Base-by-base conservation (phyloP, 2,888 invertebrate genomes). In the Formica aserva region DNA sequence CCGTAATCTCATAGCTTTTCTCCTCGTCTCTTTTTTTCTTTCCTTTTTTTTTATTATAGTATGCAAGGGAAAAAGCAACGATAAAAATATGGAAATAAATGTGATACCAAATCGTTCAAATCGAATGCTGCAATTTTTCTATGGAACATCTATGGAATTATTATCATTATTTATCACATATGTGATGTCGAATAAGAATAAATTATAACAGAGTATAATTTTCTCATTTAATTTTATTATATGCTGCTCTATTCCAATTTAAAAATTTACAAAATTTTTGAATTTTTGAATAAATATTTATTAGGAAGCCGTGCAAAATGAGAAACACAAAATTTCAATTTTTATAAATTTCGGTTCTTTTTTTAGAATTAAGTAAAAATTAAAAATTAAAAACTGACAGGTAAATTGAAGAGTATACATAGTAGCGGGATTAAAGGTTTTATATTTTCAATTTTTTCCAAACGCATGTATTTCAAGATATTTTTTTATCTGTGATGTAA, bases 361-460 rank as follows among this genome's bases (percentile, higher is more conserved):
- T 5, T 18, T 48, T 18, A 48, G 5, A n/a, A 52, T 52, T n/a
- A n/a, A n/a, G 2, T n/a, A n/a, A n/a, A 45, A 26, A 18, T 11
- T 45, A n/a, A 32, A 52, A n/a, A n/a, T 69, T 8, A n/a, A 52
- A n/a, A 52, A 6, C 3, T 29, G 13, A 52, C 11, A 5, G 29
- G 8, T 29, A 52, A 71, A 35, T 71, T 52, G n/a, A 52, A 52
- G 4, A 15, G 22, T 2, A 26, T 66, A 38, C n/a, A 9, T 1
- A 29, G 29, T 3, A 11, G 26, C 13, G 26, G 13, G 13, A 13
- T 15, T 13, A 29, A 32, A 52, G 1, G 8, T 52, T 32, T 48
- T 13, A 48, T n/a, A 69, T 5, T 32, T 69, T 52, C 15, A 71
- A 71, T 55, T 71, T 29, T 52, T 55, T 1, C 13, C n/a, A 67